phyloP scores from a whole-genome alignment of 2,113 vertebrate genomes.

The Herpetotheres cachinnans region DNA sequence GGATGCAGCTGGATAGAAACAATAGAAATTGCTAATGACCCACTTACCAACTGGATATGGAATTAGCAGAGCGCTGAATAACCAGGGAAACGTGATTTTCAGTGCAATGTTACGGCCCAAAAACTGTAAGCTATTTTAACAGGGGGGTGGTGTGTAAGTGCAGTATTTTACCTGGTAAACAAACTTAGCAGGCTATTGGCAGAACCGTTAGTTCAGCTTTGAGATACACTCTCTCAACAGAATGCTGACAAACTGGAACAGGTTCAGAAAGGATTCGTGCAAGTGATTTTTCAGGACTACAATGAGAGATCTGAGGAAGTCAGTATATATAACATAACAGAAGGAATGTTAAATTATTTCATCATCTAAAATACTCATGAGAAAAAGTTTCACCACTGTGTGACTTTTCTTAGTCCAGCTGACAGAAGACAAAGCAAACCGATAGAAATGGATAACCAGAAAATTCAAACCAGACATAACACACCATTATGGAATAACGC shows the following conservation, averaged over 20 bases:
- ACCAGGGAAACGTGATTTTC: background rate
- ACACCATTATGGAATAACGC: background rate
- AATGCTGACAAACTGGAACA: background rate
- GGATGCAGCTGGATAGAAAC: background rate
- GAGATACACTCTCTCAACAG: background rate
- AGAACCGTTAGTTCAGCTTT: background rate
- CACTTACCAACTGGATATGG: background rate
- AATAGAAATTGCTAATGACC: background rate
- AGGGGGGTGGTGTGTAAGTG: background rate
- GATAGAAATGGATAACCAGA: background rate
- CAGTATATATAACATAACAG: background rate
- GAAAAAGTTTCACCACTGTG: background rate
- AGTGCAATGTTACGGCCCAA: background rate
- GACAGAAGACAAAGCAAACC: background rate
- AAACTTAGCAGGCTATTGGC: background rate
- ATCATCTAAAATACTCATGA: background rate
- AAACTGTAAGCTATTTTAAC: background rate
- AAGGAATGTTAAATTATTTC: background rate
- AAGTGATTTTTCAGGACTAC: background rate
- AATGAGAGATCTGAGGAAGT: background rate
- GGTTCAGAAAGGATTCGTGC: background rate
- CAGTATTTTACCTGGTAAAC: background rate
- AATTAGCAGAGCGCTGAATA: background rate
- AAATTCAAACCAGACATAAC: background rate
- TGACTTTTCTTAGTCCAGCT: background rate